Evolutionary conservation across 1,140 invertebrate species (phyloP), one percentile per base, ranked within the genome.

Genomic region (Reticulitermes speratus): DNA sequence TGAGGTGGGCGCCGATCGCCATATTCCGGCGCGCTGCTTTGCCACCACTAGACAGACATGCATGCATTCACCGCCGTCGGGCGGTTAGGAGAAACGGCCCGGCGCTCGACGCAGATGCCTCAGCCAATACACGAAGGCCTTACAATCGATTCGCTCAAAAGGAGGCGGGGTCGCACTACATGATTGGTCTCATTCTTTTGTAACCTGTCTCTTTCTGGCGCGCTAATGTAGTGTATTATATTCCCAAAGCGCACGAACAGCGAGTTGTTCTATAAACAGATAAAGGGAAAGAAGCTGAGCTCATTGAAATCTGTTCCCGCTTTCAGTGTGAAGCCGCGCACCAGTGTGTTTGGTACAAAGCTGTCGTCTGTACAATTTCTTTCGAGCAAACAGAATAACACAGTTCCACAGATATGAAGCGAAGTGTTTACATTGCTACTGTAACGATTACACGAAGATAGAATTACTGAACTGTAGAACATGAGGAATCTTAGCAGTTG

Each of bases 161-260:
- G 83, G 83, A 84, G 83, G 83, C 83, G 83, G 44, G 82, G 83
- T 84, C 83, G 21, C 38, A 30, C n/a, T 8, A 21, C n/a, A 52
- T 84, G 83, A 84, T 84, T 84, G 83, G 83, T 84, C 83, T 84
- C 48, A 84, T 84, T 84, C 83, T 84, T 84, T 84, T 84, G 83
- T 84, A 45, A 25, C 65, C 65, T 30, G 65, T 75, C 65, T 75
- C 65, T 75, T 75, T 75, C 65, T 75, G 65, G 65, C 65, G n/a
- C 65, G 65, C 65, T 75, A 75, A 75, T 75, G 65, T 30, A 75
- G 6, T 75, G 65, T 30, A 75, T 75, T 75, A 75, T 75, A 75
- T 30, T 30, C 65, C 65, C 65, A 75, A 75, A 75, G 65, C 65
- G 65, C 65, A 30, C 65, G 25, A 25, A 75, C 65, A 25, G 25